phyloP scores from a whole-genome alignment of 2,888 invertebrate species.

The Drosophila anceps region DNA sequence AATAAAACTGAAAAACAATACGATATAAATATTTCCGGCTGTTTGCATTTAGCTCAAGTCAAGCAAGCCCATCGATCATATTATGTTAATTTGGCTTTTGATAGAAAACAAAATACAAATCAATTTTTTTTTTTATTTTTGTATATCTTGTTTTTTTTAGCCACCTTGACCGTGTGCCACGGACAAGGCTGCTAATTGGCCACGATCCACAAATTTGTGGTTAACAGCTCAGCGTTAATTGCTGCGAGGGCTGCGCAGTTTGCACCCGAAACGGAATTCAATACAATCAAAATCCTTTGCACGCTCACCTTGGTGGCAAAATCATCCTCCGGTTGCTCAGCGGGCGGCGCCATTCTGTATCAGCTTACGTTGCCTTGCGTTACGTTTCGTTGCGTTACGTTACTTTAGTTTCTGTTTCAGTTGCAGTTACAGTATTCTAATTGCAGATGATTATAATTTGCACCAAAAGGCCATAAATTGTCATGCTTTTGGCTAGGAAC shows the following conservation, averaged over 20 bases:
- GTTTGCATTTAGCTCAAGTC: neutral
- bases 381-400: neutral
- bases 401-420: neutral
- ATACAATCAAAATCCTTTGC: neutral
- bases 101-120: neutral
- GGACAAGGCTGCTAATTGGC: constrained; percentile 44
- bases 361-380: neutral
- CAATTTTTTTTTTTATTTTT: neutral
- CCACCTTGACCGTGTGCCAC: constrained; percentile 50
- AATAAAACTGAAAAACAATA: neutral
- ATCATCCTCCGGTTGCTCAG: constrained; percentile 74
- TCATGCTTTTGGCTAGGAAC: constrained; percentile 70
- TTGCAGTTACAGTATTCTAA: constrained; percentile 33
- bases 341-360: constrained; percentile 57
- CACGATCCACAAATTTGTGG: constrained; percentile 28
- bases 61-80: constrained; percentile 16
- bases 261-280: neutral
- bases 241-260: constrained; percentile 17
- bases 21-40: constrained; percentile 40
- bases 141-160: constrained; percentile 1
- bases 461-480: constrained; percentile 83
- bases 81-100: constrained; percentile 24
- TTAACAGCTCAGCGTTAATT: constrained; percentile 43
- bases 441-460: constrained; percentile 84
- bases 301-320: constrained; percentile 69